Evolutionary conservation across 2,113 vertebrate species (phyloP), one percentile per base, ranked within the genome.

Genomic region (Ellobius talpinus): DNA sequence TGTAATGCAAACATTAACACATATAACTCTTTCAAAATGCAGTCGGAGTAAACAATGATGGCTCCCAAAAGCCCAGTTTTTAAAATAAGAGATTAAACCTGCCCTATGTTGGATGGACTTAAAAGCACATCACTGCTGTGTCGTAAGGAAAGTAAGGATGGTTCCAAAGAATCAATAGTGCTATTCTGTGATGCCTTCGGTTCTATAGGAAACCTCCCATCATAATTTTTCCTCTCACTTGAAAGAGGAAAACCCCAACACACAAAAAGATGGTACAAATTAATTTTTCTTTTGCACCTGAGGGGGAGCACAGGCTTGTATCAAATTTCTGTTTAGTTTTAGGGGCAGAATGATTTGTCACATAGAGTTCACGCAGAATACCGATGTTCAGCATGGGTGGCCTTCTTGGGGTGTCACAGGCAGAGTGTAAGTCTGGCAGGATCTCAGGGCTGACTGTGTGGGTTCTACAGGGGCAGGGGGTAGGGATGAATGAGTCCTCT

Each of bases 261-360:
- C 68, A 79, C 50, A 95, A 72, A 93, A 21, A 93, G 78, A 87
- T 4, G 31, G 29, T 36, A 79, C 73, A 68, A 68, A 96, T 93
- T 97, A 74, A 87, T 96, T 96, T 97, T 68, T 70, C 86, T 93
- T 96, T 94, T 91, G 89, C 95, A 96, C 82, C 63, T 88, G 73
- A 94, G 94, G 74, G 63, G 39, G 92, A 93, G 68, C 61, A 52
- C 11, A 73, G 33, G n/a, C 72, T 76, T 96, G 70, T 68, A 92
- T 68, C 91, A 79, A 91, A 70, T 68, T 94, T 92, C 90, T 68
- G 58, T 89, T 90, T 93, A 92, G 84, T 93, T 97, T 90, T 93
- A 91, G 85, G 95, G 86, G 86, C 95, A 93, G 86, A 78, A 73
- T 0, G 1, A 85, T 96, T 50, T 93, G 97, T 96, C 93, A 77